Evolutionary conservation across 2,113 vertebrate genomes (phyloP), one percentile per base, ranked within the genome.

Genomic region (Ceratotherium simum): DNA sequence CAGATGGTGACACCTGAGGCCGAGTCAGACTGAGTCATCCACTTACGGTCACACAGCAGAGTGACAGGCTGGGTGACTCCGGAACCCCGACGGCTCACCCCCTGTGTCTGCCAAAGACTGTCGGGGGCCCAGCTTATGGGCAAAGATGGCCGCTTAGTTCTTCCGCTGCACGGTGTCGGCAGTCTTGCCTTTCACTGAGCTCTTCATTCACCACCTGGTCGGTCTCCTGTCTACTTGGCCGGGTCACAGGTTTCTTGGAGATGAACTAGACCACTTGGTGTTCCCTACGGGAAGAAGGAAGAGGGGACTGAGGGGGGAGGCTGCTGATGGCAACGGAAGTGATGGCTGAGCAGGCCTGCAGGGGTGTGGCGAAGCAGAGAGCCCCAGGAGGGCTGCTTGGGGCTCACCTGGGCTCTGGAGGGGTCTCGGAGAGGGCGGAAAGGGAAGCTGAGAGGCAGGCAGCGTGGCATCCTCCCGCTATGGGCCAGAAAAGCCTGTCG

Each of bases 61-160:
- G 54, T 13, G 33, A 48, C 27, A 62, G 75, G 65, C 54, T 0
- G 0, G 0, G 3, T 8, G 18, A 56, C 25, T 39, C 80, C 27
- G 2, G n/a, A 39, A 20, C 56, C 67, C 8, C 0, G 4, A 0
- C 0, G 2, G 31, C 23, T 21, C 42, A 13, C 3, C 14, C 36
- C 36, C 20, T 27, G 48, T 6, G 5, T 29, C 48, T 33, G 23
- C 7, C 2, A 33, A 51, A 60, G 46, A 5, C 29, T 6, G 51
- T 12, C 2, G 0, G 13, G 42, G 23, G 70, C 70, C 20, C 48
- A 13, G 51, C 51, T 13, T 3, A 13, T 16, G 14, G 13, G 51
- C 51, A 54, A 14, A 54, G 51, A 54, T 14, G 51, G 51, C 51
- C 14, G 12, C 82, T 69, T 14, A 1, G 9, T 18, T n/a, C 48